These are phyloP conservation scores for Daktulosphaira vitifoliae DNA, from an alignment of 1,140 invertebrate species.

Conservation along the genomic window DNA sequence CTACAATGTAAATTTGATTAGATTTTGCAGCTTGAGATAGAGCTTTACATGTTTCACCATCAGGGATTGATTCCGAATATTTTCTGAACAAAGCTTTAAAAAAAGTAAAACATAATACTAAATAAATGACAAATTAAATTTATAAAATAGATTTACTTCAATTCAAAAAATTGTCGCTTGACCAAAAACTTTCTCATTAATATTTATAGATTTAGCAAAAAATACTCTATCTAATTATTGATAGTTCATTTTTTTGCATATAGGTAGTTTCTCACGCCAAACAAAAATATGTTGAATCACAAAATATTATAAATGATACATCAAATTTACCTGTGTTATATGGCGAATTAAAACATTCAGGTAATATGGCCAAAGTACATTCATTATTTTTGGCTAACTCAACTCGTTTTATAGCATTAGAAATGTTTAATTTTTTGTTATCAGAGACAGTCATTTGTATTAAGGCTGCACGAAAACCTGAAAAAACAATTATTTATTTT, in stretches of 20 bases:
- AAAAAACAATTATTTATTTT: no score
- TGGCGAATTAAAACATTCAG: constrained; percentile 25
- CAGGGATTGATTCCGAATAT: constrained; percentile 77
- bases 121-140: neutral
- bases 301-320: no score
- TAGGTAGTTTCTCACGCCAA: no score
- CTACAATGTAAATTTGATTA: constrained; percentile 71
- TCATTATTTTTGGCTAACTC: constrained; percentile 18
- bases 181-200: no score
- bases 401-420: constrained; percentile 1
- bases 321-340: no score
- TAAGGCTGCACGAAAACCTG: constrained; percentile 9
- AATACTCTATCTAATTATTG: no score
- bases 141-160: no score
- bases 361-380: constrained; percentile 20
- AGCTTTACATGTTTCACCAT: constrained; percentile 59
- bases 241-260: no score
- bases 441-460: constrained; percentile 4
- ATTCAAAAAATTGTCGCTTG: no score
- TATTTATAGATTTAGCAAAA: no score
- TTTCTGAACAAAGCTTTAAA: constrained; percentile 63
- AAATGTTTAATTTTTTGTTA: constrained; percentile 2
- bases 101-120: neutral
- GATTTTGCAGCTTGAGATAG: constrained; percentile 68
- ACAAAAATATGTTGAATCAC: no score